A percentile compares a stretch with the other conserved stretches of the same genome.
Conservation (phyloP, 1,140 invertebrate genomes). For the Luehdorfia chinensis region DNA sequence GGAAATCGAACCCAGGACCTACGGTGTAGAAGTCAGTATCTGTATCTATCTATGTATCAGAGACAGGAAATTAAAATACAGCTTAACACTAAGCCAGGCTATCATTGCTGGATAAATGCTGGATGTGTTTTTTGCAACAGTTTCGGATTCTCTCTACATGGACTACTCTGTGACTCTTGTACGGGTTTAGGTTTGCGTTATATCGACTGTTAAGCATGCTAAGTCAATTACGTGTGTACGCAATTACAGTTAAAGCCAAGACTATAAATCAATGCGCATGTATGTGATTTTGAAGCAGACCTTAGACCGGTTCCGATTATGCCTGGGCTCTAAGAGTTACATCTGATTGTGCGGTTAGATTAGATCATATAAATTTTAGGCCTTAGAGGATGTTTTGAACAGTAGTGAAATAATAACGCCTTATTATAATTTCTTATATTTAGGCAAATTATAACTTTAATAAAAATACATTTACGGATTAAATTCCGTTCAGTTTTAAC, state of each 20-base stretch:
- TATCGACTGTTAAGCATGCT: conserved; percentile 13
- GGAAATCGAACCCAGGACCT: too few relatives aligned
- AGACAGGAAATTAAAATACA: too few relatives aligned
- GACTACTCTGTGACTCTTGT: not conserved
- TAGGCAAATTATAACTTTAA: too few relatives aligned
- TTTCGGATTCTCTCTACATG: not conserved
- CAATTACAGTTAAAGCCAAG: conserved; percentile 17
- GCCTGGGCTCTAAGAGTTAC: not conserved
- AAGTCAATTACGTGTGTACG: conserved; percentile 18
- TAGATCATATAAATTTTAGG: conserved; percentile 2
- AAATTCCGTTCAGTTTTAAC: too few relatives aligned
- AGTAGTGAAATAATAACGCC: too few relatives aligned
- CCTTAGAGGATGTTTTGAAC: not conserved
- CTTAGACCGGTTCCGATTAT: conserved; percentile 16
- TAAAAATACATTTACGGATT: too few relatives aligned
- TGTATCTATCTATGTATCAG: too few relatives aligned
- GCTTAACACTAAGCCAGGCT: too few relatives aligned
- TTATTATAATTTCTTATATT: too few relatives aligned
- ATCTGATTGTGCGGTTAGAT: not conserved
- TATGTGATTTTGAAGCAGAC: conserved; percentile 15
- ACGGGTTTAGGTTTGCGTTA: conserved; percentile 1
- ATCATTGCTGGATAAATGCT: too few relatives aligned
- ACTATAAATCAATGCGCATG: conserved; percentile 8
- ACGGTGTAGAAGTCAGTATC: too few relatives aligned
- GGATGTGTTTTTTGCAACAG: too few relatives aligned